A percentile compares a stretch with the other conserved stretches of the same genome.
Evolutionary conservation across 2,797 vertebrate species (phyloP).

Genomic region (Macropodus opercularis): DNA sequence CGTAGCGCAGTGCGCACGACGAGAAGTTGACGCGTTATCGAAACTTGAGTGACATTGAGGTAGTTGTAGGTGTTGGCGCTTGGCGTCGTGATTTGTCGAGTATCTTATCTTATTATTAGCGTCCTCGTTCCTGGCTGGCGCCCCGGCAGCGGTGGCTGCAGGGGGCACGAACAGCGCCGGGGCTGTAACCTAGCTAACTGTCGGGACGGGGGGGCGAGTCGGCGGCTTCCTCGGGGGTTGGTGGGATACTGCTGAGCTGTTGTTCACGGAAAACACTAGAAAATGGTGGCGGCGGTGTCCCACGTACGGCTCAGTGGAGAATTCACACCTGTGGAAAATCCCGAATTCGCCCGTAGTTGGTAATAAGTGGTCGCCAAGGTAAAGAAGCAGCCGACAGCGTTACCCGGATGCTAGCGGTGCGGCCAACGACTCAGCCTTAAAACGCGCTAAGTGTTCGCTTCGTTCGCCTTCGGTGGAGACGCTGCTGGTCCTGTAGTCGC

Average conservation of each 20-base stretch:
- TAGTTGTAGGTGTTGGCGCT: fast-evolving
- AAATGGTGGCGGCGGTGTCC: neutral
- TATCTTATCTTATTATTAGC: too few species aligned
- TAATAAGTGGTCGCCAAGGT: conserved; percentile 34
- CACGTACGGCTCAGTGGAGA: fast-evolving
- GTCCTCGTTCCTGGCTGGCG: conserved; percentile 33
- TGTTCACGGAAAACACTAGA: fast-evolving
- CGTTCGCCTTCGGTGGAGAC: neutral
- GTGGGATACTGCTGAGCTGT: neutral
- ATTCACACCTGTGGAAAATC: conserved; percentile 69
- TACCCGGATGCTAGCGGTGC: conserved; percentile 58
- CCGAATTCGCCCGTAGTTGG: conserved; percentile 16
- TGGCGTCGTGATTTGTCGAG: neutral
- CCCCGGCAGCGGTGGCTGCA: conserved; percentile 29
- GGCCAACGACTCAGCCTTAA: conserved; percentile 34
- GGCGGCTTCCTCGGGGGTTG: neutral
- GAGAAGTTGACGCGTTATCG: conserved; percentile 49
- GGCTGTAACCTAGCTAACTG: conserved; percentile 38
- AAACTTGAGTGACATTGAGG: neutral
- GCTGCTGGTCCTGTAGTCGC: neutral
- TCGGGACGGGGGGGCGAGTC: conserved; percentile 17
- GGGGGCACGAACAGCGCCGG: conserved; percentile 23
- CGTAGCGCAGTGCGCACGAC: conserved; percentile 5
- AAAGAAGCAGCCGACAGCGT: conserved; percentile 30
- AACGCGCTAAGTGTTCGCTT: conserved; percentile 35